Base-by-base conservation (phyloP, 1,140 invertebrate species). In the Drosophila jambulina region DNA sequence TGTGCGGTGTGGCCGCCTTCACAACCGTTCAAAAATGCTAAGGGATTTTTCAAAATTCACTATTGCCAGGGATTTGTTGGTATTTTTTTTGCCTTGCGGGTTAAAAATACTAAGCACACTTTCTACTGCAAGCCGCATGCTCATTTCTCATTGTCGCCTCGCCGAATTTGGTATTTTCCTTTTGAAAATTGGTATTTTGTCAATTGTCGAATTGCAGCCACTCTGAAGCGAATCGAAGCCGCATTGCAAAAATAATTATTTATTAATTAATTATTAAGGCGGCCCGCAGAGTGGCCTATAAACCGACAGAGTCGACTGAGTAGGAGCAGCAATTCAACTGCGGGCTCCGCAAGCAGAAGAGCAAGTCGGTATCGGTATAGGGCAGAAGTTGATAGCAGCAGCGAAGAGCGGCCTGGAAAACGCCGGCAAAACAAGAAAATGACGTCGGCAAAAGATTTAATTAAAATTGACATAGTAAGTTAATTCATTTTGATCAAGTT, bases 391-490 rank as follows among this genome's bases (percentile, higher is more conserved):
- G 10, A 51, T 7, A 34, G 21, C 17, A 57, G 48, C 62, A 54
- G 21, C 21, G 0, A 36, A 17, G 2, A 4, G 19, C n/a, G 19
- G 29, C 43, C 43, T 19, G 56, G 17, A 60, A 56, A 40, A 49
- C 54, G 72, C 57, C 68, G 60, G 62, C 76, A 83, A 62, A 27
- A 60, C 42, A 38, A 78, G 19, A 60, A 61, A 38, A 86, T 86
- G 82, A 87, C 84, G 38, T 82, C 81, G 40, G 83, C 92, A 17
- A 68, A 84, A 19, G 92, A 93, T 63, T 61, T 92, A 25, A 92
- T 93, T 5, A 93, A 93, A 79, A 92, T 93, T 53, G 92, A 93
- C 56, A 93, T 93, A 80, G 92, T 93, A 80, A 90, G 92, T 88
- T 9, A 0, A 10, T 15, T 25, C 1, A 29, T 23, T 36, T 17